Percentiles rank a stretch among this genome's conserved stretches.
Conservation (phyloP, 2,113 vertebrate species). For the Notiomystis cincta region DNA sequence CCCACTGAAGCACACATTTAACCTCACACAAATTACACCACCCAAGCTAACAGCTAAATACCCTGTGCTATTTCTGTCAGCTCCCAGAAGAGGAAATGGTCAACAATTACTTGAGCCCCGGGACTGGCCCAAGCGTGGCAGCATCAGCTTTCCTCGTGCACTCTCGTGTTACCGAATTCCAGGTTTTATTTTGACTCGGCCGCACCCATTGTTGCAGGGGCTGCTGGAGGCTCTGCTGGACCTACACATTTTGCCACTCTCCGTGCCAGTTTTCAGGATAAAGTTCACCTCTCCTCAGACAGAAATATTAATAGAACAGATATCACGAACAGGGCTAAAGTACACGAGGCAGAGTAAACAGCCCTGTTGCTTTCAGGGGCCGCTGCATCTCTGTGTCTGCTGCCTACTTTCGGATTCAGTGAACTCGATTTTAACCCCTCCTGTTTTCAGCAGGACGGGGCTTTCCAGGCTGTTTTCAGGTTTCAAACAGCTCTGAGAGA, state of each 20-base stretch:
- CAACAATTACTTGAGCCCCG: neutral
- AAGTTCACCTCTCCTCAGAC: conserved; percentile 4
- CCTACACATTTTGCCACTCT: neutral
- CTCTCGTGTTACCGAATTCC: neutral
- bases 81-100: conserved; percentile 2
- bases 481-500: neutral
- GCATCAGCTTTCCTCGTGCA: neutral
- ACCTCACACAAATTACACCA: neutral
- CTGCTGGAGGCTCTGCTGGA: neutral
- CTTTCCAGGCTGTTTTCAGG: neutral
- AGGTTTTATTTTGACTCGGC: neutral
- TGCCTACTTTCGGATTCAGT: neutral
- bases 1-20: neutral
- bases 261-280: neutral
- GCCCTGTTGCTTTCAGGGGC: neutral
- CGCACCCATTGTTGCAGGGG: neutral
- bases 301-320: conserved; percentile 25
- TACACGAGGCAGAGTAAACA: neutral
- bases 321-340: neutral
- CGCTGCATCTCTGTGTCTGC: neutral
- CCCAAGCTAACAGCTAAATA: neutral
- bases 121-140: neutral
- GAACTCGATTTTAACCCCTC: neutral
- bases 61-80: neutral
- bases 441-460: fast-evolving